These are phyloP conservation scores for Periophthalmus modestus DNA, from an alignment of 2,113 vertebrate genomes.

Conservation along the genomic window DNA sequence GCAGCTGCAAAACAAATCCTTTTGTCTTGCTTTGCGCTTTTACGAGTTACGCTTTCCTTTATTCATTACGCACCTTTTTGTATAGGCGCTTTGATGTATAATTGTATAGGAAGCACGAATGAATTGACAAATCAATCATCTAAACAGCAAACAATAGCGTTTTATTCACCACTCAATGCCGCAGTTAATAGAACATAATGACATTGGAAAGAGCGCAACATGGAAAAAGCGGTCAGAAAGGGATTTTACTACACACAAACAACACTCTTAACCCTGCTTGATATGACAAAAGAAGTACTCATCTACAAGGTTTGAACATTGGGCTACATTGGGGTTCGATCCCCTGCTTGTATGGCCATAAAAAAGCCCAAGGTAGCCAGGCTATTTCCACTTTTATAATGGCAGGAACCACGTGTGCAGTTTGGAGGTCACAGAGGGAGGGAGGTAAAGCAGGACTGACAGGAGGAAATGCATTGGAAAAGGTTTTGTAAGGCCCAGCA, in stretches of 20 bases:
- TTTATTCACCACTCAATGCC: slow-evolving; percentile 36
- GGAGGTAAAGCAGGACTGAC: background rate
- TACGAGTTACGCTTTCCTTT: background rate
- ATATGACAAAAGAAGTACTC: slow-evolving; percentile 39
- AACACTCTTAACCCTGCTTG: slow-evolving; percentile 47
- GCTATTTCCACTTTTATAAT: slow-evolving; percentile 41
- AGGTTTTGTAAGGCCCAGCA: slow-evolving; percentile 10
- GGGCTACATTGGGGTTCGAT: slow-evolving; percentile 32
- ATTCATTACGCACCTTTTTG: background rate
- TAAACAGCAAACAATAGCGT: slow-evolving; percentile 14
- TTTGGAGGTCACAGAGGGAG: slow-evolving; percentile 37
- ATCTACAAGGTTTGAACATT: slow-evolving; percentile 51
- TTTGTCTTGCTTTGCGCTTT: slow-evolving; percentile 2
- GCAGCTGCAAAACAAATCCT: slow-evolving; percentile 12
- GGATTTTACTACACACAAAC: slow-evolving; percentile 32
- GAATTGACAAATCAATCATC: slow-evolving; percentile 15
- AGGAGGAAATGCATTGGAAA: background rate
- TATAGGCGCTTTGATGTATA: background rate
- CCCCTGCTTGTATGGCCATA: slow-evolving; percentile 24
- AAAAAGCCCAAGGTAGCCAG: slow-evolving; percentile 38
- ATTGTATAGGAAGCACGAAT: background rate
- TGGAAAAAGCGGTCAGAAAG: slow-evolving; percentile 8
- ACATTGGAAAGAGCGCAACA: slow-evolving; percentile 10
- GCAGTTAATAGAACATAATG: slow-evolving; percentile 30
- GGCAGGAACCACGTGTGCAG: slow-evolving; percentile 38